phyloP scores from a whole-genome alignment of 2,888 invertebrate genomes.

The Hetaerina titia region DNA sequence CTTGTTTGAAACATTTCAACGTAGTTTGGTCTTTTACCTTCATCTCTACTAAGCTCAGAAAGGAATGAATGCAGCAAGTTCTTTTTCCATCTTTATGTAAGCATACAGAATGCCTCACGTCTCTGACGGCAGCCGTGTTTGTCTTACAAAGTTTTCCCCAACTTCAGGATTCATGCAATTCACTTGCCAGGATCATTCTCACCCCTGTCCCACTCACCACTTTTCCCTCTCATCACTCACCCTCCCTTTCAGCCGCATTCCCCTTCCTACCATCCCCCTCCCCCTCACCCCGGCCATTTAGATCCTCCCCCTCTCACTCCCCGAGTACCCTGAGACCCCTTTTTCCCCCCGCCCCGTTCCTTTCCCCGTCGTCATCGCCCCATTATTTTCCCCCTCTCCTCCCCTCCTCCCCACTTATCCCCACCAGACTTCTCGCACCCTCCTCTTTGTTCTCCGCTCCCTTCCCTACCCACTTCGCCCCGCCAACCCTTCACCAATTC shows the following conservation, averaged over 20 bases:
- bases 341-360: background rate
- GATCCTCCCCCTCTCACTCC: background rate
- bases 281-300: background rate
- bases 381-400: slow-evolving; percentile 28
- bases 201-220: background rate
- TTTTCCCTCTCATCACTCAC: background rate
- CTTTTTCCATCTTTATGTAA: background rate
- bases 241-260: background rate
- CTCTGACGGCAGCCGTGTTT: background rate
- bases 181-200: slow-evolving; percentile 8
- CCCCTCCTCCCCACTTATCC: background rate
- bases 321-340: background rate
- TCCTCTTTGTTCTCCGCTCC: background rate
- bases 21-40: background rate
- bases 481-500: background rate
- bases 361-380: slow-evolving; percentile 43
- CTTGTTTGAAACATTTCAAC: background rate
- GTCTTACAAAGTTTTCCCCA: background rate
- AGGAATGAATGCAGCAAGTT: background rate
- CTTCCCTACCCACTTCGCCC: background rate
- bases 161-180: background rate
- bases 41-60: background rate
- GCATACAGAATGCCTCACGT: background rate
- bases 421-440: background rate
- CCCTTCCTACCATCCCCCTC: background rate